phyloP scores from a whole-genome alignment of 2,113 vertebrate species.

The Stigmatopora argus region DNA sequence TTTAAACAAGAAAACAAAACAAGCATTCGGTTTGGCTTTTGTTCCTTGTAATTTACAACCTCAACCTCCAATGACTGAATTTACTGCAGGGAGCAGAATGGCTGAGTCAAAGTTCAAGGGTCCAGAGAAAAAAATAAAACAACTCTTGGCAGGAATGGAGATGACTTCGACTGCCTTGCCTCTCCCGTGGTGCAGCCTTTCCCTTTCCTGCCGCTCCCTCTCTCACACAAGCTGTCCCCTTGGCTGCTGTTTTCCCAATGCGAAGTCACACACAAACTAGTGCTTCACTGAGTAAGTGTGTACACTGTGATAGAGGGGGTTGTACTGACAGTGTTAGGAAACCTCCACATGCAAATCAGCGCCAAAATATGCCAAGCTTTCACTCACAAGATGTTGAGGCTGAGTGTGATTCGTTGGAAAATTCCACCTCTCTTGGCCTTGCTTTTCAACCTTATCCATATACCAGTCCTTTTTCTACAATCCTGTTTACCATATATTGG shows the following conservation, averaged over 20 bases:
- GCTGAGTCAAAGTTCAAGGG: slow-evolving; percentile 37
- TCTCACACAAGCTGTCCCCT: slow-evolving; percentile 62
- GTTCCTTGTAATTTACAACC: slow-evolving; percentile 46
- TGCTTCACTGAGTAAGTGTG: slow-evolving; percentile 19
- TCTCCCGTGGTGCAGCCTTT: slow-evolving; percentile 7
- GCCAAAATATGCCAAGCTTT: slow-evolving; percentile 29
- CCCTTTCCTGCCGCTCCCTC: slow-evolving; percentile 11
- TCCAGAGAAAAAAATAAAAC: slow-evolving; percentile 50
- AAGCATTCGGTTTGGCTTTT: slow-evolving; percentile 45
- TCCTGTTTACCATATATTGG: background rate
- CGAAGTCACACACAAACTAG: slow-evolving; percentile 29
- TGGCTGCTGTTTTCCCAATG: slow-evolving; percentile 66
- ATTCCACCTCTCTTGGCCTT: slow-evolving; percentile 16
- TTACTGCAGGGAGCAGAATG: slow-evolving; percentile 39
- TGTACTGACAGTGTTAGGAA: slow-evolving; percentile 30
- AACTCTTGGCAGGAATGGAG: slow-evolving; percentile 48
- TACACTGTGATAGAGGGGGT: background rate
- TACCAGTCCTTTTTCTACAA: background rate
- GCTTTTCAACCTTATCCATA: background rate
- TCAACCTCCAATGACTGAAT: slow-evolving; percentile 50
- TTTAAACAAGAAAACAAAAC: slow-evolving; percentile 23
- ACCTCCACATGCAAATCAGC: slow-evolving; percentile 53
- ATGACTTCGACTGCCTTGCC: slow-evolving; percentile 59
- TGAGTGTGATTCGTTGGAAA: slow-evolving; percentile 39
- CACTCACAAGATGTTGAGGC: slow-evolving; percentile 30